Evolutionary conservation across 2,113 vertebrate genomes (phyloP).

Genomic region (Thinocorus orbignyianus): DNA sequence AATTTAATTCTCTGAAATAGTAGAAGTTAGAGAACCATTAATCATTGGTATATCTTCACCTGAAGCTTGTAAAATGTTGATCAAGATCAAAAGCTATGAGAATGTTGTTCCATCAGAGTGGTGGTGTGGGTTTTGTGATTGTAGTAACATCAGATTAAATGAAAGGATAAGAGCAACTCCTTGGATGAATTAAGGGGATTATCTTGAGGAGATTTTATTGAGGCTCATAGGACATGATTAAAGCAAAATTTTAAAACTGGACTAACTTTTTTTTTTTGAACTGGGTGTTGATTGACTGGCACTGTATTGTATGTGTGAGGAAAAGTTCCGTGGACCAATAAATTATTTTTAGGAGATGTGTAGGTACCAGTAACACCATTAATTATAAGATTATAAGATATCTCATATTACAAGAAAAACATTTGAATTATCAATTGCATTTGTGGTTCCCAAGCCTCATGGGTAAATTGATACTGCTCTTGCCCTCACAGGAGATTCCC

Average conservation of each 20-base stretch:
- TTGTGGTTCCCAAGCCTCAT: neutral
- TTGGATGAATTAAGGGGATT: neutral
- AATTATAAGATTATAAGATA: neutral
- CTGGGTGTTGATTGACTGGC: neutral
- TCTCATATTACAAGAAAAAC: neutral
- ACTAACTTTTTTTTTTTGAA: neutral
- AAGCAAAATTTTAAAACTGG: neutral
- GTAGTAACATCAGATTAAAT: neutral
- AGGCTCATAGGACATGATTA: neutral
- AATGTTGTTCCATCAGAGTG: neutral
- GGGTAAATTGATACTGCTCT: neutral
- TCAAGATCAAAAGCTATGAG: neutral
- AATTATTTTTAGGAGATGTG: neutral
- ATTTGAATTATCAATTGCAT: neutral
- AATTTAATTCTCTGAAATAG: neutral
- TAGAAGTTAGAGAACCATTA: too few relatives aligned
- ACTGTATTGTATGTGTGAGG: neutral
- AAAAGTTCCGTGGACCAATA: neutral
- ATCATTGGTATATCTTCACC: neutral
- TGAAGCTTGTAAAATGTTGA: neutral
- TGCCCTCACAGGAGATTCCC: neutral
- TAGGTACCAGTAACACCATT: neutral
- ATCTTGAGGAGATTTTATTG: neutral
- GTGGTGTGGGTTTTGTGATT: neutral
- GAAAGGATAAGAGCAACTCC: neutral